Evolutionary conservation across 2,113 vertebrate species (phyloP).

Genomic region (Melanostigma gelatinosum): DNA sequence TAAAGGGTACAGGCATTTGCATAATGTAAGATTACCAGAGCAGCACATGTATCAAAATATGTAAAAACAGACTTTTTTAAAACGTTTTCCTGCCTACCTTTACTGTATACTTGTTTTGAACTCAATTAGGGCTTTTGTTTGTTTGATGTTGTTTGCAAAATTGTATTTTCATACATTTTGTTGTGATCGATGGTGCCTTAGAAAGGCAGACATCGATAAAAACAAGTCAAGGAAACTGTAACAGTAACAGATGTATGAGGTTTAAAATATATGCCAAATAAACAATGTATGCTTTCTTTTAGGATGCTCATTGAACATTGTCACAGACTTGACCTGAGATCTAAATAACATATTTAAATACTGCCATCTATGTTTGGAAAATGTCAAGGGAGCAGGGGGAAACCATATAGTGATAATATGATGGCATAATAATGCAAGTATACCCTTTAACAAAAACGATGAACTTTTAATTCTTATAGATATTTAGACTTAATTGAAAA

Average conservation of each 20-base stretch:
- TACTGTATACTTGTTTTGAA: not conserved
- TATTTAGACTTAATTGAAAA: not conserved
- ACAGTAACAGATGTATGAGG: not conserved
- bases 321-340: not conserved
- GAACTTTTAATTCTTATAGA: not conserved
- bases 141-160: not conserved
- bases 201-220: not conserved
- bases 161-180: not conserved
- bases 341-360: not conserved
- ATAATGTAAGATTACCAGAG: constrained; percentile 30
- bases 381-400: not conserved
- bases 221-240: not conserved
- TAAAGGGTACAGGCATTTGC: not conserved
- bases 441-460: not conserved
- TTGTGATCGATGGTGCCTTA: not conserved
- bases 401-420: not conserved
- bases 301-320: not conserved
- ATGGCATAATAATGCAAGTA: not conserved
- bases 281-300: not conserved
- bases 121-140: not conserved
- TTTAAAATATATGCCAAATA: not conserved
- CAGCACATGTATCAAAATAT: not conserved
- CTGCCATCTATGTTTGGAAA: not conserved
- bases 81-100: not conserved
- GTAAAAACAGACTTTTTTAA: not conserved